A percentile compares a stretch with the other conserved stretches of the same genome.
These are phyloP conservation scores for Drosophila cardini DNA, from an alignment of 1,140 invertebrate genomes.

Conservation along the genomic window DNA sequence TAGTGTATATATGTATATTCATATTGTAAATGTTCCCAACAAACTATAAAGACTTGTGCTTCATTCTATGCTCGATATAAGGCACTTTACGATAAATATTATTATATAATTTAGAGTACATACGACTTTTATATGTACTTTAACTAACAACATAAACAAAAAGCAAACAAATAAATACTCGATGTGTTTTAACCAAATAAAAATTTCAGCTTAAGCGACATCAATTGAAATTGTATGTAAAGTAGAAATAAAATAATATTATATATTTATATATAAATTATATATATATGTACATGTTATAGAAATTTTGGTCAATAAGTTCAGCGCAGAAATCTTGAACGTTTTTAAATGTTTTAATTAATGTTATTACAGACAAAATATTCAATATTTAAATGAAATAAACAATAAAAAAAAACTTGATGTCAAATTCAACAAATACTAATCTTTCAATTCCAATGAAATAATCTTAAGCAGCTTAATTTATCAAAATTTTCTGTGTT, in stretches of 20 bases:
- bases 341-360: constrained; percentile 56
- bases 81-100: constrained; percentile 75
- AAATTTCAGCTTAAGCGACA: constrained; percentile 41
- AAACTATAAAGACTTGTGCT: constrained; percentile 82
- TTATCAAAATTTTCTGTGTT: not conserved
- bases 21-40: constrained; percentile 74
- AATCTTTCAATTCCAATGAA: not conserved
- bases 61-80: constrained; percentile 79
- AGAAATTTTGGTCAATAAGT: constrained; percentile 36
- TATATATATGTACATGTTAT: constrained; percentile 37
- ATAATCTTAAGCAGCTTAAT: constrained; percentile 20
- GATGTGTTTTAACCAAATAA: constrained; percentile 32
- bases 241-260: constrained; percentile 19
- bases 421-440: constrained; percentile 52
- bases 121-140: constrained; percentile 54
- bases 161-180: constrained; percentile 27
- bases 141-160: constrained; percentile 22
- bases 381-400: constrained; percentile 71
- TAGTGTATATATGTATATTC: constrained; percentile 52
- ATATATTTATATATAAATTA: constrained; percentile 48
- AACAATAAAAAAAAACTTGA: constrained; percentile 75
- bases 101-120: constrained; percentile 32
- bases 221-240: constrained; percentile 39
- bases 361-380: constrained; percentile 63
- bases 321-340: constrained; percentile 35